phyloP scores from a whole-genome alignment of 1,140 invertebrate genomes.

The Brachionus paranguensis region DNA sequence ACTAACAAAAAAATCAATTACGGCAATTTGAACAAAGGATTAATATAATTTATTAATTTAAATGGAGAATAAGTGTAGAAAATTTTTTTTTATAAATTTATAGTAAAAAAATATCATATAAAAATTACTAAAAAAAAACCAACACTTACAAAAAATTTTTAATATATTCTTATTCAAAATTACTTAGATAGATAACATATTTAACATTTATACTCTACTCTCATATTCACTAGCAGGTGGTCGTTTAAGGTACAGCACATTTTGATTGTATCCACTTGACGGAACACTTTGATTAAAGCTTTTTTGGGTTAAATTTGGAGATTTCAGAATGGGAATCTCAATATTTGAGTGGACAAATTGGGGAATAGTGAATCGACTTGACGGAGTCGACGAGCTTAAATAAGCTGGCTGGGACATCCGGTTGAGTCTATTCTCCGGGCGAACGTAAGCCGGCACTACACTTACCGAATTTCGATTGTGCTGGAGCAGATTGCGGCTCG shows the following conservation, averaged over 20 bases:
- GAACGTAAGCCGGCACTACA: background rate
- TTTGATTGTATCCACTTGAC: background rate
- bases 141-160: background rate
- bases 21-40: background rate
- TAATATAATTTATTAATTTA: background rate
- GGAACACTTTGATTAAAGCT: background rate
- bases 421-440: background rate
- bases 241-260: background rate
- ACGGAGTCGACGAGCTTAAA: background rate
- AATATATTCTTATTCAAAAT: background rate
- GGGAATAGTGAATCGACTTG: background rate
- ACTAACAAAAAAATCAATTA: no score
- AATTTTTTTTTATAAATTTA: background rate
- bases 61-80: background rate
- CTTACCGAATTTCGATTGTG: background rate
- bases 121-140: background rate
- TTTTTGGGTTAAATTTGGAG: background rate
- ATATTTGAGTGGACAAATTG: background rate
- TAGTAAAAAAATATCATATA: background rate
- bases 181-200: background rate
- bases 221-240: background rate
- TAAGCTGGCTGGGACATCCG: slow-evolving; percentile 1
- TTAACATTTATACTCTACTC: background rate
- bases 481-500: background rate
- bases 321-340: background rate